Evolutionary conservation across 64 coral and sea anemone species (phyloP), one percentile per base, ranked within the genome.

Genomic region (Hydrozoanthus tunicans): DNA sequence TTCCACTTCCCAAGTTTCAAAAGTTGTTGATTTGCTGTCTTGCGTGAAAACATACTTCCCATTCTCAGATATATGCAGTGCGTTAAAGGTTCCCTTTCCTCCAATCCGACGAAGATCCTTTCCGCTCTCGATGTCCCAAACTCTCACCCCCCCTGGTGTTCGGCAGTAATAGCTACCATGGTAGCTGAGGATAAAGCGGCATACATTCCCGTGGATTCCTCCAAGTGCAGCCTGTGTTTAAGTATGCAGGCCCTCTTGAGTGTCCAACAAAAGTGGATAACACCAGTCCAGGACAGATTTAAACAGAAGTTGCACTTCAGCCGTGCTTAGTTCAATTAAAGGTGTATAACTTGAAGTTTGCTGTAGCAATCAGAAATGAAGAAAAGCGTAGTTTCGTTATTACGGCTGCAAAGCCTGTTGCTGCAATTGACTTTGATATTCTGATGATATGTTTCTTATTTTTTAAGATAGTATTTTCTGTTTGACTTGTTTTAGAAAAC

Each of bases 81-180:
- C 80, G 8, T 32, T 65, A 14, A 3, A 64, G 0, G 26, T 51
- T 12, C 10, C 1, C 5, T 82, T 32, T 6, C 27, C 60, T 65
- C 24, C 80, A 25, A 82, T 62, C 59, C 27, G 26, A 32, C 80
- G 80, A 9, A 82, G 80, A 3, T 64, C 23, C 5, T 32, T 82
- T 65, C 80, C 80, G 12, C 80, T 82, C 80, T 82, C 80, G 51
- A 82, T 65, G 27, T 82, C 80, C 80, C 80, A 82, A 10, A 82
- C 80, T 65, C 60, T 59, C 8, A 82, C 4, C 80, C 80, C 6
- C 80, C 80, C 24, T 82, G 80, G 24, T 53, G 5, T 7, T 82
- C 80, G 15, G 58, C 80, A 27, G 80, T 82, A 52, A 82, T 3
- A 65, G 80, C 26, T 3, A 82, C 80, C 80, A 81, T 81, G 79